phyloP scores from a whole-genome alignment of 1,140 invertebrate species.

The Scaptomyza montana region DNA sequence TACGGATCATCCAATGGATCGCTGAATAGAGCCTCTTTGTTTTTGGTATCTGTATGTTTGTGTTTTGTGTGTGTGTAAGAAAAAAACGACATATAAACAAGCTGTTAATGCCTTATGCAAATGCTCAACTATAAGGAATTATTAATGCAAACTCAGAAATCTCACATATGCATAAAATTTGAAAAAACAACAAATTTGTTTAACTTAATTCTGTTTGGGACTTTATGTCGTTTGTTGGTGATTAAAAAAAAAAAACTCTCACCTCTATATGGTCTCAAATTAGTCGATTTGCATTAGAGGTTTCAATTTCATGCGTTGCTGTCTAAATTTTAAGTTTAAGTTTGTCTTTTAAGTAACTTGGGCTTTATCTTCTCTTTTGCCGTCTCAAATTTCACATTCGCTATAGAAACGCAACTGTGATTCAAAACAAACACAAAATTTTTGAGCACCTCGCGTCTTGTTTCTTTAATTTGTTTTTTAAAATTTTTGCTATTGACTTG shows the following conservation, averaged over 20 bases:
- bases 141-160: slow-evolving; percentile 73
- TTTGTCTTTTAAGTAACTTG: slow-evolving; percentile 13
- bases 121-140: slow-evolving; percentile 49
- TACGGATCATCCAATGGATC: slow-evolving; percentile 91
- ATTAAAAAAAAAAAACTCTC: slow-evolving; percentile 15
- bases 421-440: slow-evolving; percentile 25
- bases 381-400: slow-evolving; percentile 71
- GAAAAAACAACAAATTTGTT: slow-evolving; percentile 62
- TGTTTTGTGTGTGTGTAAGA: slow-evolving; percentile 4
- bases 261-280: background rate
- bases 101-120: slow-evolving; percentile 66
- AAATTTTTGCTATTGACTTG: slow-evolving; percentile 74
- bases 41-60: slow-evolving; percentile 76
- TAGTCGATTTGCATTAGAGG: background rate
- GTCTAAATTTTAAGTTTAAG: background rate
- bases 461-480: no score
- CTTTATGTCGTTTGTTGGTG: slow-evolving; percentile 34
- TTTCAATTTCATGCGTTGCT: slow-evolving; percentile 2
- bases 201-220: slow-evolving; percentile 14
- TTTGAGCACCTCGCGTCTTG: slow-evolving; percentile 32
- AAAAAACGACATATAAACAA: slow-evolving; percentile 61
- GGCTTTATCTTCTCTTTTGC: background rate
- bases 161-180: slow-evolving; percentile 78
- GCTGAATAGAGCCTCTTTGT: slow-evolving; percentile 84
- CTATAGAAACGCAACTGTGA: slow-evolving; percentile 42